Base-by-base conservation (phyloP, 2,797 vertebrate species). In the Alca torda region DNA sequence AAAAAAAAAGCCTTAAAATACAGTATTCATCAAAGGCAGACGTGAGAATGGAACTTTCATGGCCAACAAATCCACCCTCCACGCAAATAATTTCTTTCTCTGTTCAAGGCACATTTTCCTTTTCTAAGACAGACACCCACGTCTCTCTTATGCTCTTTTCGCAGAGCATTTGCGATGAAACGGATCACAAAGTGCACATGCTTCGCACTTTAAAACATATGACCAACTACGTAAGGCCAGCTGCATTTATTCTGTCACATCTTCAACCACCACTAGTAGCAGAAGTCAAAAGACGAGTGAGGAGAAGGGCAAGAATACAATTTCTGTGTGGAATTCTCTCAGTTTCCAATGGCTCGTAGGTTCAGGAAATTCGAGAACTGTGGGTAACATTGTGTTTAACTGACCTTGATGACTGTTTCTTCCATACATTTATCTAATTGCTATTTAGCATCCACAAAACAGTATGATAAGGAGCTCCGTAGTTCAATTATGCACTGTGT, bases 371-470 rank as follows among this genome's bases (percentile, higher is more conserved):
- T n/a, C 68, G 54, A n/a, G 16, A 56, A 33, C 17, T 53, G 12
- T 35, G 31, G 18, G 26, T 60, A 87, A 87, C 21, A 53, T 1
- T 53, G 25, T 59, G 23, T 70, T 85, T 72, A 83, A 76, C 31
- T 94, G 48, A 74, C 76, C 87, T 64, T 78, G 76, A 84, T 88
- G 25, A 85, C 68, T 90, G n/a, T 78, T 96, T 93, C 48, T 81
- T 93, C 61, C 20, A n/a, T 79, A 12, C 11, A 30, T 85, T 95
- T 86, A 83, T 67, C n/a, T 53, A 85, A 82, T 56, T 60, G 20
- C 19, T 87, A 16, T 57, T 87, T 78, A 93, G 41, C 75, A 75
- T 78, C 79, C 53, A 64, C 76, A 85, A 85, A 94, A 68, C 39
- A 46, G 59, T 41, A 28, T 3, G 10, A 81, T 35, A 91, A 85